Conservation (phyloP, 1,140 invertebrate species). For the Drosophila miranda region DNA sequence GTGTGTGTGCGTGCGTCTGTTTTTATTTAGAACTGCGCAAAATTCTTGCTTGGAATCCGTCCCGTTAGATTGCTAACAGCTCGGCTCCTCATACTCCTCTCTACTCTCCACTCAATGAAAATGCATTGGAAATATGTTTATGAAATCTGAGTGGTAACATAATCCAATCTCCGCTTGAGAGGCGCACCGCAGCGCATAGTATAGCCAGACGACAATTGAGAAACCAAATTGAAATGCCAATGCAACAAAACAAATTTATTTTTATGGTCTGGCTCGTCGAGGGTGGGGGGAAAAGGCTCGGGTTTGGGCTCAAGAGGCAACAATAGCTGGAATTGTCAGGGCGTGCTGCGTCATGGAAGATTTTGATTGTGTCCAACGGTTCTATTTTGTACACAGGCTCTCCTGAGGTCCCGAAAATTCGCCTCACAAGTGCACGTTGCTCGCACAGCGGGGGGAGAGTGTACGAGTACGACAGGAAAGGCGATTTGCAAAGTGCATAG, state of each 20-base stretch:
- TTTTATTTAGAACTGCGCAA: no score
- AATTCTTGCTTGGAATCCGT: no score
- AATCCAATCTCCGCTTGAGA: conserved; percentile 25
- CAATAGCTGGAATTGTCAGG: conserved; percentile 62
- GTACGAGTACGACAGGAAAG: not conserved
- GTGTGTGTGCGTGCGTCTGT: no score
- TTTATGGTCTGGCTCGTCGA: conserved; percentile 50
- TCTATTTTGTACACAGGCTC: conserved; percentile 76
- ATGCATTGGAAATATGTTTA: conserved; percentile 28
- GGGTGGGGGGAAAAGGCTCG: conserved; percentile 15
- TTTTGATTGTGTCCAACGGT: conserved; percentile 63
- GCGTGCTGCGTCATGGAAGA: conserved; percentile 54
- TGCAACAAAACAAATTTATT: conserved; percentile 74
- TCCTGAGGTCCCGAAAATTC: conserved; percentile 17
- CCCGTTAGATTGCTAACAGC: not conserved
- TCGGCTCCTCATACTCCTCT: no score
- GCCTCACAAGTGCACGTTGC: conserved; percentile 22
- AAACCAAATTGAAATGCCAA: conserved; percentile 74
- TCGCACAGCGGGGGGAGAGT: conserved; percentile 33
- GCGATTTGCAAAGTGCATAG: conserved; percentile 56
- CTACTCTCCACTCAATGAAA: not conserved
- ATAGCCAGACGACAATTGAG: no score
- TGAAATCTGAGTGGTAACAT: conserved; percentile 31
- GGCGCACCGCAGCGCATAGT: not conserved
- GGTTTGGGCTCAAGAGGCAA: conserved; percentile 24